These are phyloP conservation scores for Ditylenchus weischeri DNA, from an alignment of 2,888 invertebrate genomes.

Conservation along the genomic window DNA sequence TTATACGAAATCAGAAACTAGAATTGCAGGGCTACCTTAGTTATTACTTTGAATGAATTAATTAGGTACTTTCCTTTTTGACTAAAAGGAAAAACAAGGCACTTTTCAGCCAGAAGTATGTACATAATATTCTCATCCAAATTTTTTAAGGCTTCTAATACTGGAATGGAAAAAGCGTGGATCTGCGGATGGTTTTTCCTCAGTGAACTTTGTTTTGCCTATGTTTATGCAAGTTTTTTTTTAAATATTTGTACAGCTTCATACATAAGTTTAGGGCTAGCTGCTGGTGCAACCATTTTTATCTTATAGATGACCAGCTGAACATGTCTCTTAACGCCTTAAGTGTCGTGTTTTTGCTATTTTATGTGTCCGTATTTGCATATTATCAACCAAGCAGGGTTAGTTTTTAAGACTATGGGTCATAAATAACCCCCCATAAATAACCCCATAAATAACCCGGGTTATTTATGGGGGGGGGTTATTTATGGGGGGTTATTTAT, in stretches of 20 bases:
- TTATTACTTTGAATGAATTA: too few relatives aligned
- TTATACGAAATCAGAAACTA: too few relatives aligned
- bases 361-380: conserved; percentile 47
- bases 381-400: conserved; percentile 55
- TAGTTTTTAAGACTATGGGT: too few relatives aligned
- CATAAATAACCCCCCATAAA: too few relatives aligned
- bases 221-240: conserved; percentile 44
- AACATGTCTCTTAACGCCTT: conserved; percentile 32
- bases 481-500: too few relatives aligned
- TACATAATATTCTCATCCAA: neutral
- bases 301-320: conserved; percentile 39
- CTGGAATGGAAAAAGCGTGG: conserved; percentile 50
- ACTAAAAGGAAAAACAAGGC: too few relatives aligned
- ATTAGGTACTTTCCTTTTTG: too few relatives aligned
- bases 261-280: conserved; percentile 36
- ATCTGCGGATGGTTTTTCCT: conserved; percentile 56
- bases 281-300: conserved; percentile 52
- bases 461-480: too few relatives aligned
- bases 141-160: conserved; percentile 27
- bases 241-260: neutral
- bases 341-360: conserved; percentile 43
- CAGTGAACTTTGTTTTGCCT: conserved; percentile 52
- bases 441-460: too few relatives aligned
- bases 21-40: too few relatives aligned
- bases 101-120: too few relatives aligned